These are phyloP conservation scores for Microdon myrmicae DNA, from an alignment of 2,888 invertebrate genomes.

Conservation along the genomic window DNA sequence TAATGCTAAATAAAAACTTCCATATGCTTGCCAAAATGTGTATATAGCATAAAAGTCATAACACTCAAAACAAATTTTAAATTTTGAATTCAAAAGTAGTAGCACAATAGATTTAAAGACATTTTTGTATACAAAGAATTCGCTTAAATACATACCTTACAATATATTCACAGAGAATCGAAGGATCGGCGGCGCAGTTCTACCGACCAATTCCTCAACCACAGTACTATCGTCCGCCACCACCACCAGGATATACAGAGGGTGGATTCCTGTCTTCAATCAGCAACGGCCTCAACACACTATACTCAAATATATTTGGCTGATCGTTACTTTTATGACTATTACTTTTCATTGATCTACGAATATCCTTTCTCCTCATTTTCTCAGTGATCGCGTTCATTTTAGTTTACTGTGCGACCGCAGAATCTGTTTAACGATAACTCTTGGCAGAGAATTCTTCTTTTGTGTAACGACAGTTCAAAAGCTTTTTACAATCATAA, in stretches of 20 bases:
- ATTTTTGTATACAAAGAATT: too few species aligned
- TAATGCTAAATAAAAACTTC: neutral
- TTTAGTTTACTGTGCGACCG: conserved; percentile 46
- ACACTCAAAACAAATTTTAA: too few species aligned
- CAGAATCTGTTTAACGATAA: conserved; percentile 20
- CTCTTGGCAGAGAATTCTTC: too few species aligned
- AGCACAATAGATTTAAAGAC: too few species aligned
- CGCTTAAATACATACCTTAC: too few species aligned
- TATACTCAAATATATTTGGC: conserved; percentile 82
- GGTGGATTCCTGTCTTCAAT: conserved; percentile 80
- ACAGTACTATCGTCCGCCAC: conserved; percentile 68
- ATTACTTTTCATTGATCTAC: conserved; percentile 51
- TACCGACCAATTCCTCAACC: conserved; percentile 73
- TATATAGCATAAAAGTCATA: too few species aligned
- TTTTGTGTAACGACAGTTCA: too few species aligned
- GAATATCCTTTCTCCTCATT: conserved; percentile 49
- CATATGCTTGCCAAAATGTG: too few species aligned
- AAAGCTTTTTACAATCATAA: neutral
- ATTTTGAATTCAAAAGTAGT: too few species aligned
- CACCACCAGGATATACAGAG: conserved; percentile 65
- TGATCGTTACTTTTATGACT: conserved; percentile 63
- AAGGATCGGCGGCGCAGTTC: conserved; percentile 69
- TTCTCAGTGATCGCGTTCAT: conserved; percentile 52
- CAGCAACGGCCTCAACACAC: conserved; percentile 79
- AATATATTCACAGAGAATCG: conserved; percentile 71